These are phyloP conservation scores for Tragopan temminckii DNA, from an alignment of 2,797 vertebrate species.

Conservation along the genomic window DNA sequence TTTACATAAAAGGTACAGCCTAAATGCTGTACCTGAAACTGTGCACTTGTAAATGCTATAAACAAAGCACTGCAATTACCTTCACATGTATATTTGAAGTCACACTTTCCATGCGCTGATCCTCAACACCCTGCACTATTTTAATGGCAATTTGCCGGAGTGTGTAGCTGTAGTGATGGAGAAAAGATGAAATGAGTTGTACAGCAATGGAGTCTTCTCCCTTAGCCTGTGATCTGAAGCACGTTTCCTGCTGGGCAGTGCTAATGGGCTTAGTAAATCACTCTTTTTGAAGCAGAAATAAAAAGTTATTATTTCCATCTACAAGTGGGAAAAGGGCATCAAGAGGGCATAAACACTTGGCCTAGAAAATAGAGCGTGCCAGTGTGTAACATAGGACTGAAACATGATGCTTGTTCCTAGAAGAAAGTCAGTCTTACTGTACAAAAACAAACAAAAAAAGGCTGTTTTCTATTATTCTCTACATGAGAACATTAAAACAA, in stretches of 20 bases:
- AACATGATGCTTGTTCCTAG: background rate
- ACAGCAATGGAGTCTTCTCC: background rate
- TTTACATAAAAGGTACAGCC: background rate
- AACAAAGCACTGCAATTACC: background rate
- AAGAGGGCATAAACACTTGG: background rate
- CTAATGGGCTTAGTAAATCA: background rate
- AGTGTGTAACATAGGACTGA: accelerated
- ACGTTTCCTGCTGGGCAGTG: background rate
- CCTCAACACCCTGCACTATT: background rate
- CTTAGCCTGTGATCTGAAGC: background rate
- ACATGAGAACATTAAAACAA: background rate
- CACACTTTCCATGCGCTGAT: background rate
- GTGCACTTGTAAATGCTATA: background rate
- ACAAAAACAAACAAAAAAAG: background rate
- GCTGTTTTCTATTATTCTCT: background rate
- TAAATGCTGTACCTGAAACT: background rate
- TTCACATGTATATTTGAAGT: background rate
- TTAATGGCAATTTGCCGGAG: background rate
- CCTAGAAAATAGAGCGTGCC: background rate
- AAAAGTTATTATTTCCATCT: background rate
- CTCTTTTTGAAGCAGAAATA: background rate
- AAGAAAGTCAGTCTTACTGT: background rate
- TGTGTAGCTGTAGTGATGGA: background rate
- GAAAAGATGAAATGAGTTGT: background rate
- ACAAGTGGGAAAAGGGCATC: background rate